These are phyloP conservation scores for Mesaphorura yosii DNA, from an alignment of 1,140 invertebrate species.

Conservation along the genomic window DNA sequence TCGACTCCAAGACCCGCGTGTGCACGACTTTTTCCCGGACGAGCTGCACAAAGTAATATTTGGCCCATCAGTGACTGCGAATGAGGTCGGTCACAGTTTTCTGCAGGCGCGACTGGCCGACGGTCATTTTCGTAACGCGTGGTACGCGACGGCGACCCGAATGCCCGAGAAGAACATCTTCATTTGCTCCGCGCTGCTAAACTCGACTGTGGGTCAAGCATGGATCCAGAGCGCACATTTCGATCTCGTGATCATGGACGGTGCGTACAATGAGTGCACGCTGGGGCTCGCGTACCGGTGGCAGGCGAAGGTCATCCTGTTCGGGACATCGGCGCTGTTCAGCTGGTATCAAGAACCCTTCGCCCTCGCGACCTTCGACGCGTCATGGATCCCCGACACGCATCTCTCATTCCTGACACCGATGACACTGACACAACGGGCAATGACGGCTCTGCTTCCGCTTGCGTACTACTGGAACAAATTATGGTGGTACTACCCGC, in stretches of 20 bases:
- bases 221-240: constrained; percentile 13
- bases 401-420: background rate
- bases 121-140: no score
- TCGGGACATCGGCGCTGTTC: constrained; percentile 4
- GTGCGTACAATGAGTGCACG: constrained; percentile 22
- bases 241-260: constrained; percentile 29
- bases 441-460: constrained; percentile 2
- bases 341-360: constrained; percentile 9
- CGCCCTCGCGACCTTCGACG: constrained; percentile 17
- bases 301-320: constrained; percentile 13
- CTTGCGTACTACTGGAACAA: constrained; percentile 3
- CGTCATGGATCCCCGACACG: constrained; percentile 16
- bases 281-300: constrained; percentile 16
- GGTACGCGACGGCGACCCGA: no score
- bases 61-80: no score
- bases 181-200: no score
- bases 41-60: no score
- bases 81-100: no score
- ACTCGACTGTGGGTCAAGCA: no score
- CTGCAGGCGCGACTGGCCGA: no score
- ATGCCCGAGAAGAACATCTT: no score
- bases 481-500: background rate
- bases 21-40: no score
- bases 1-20: no score
- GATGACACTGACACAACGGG: constrained; percentile 12